Evolutionary conservation across 2,888 invertebrate genomes (phyloP).

Genomic region (Synanthedon tipuliformis): DNA sequence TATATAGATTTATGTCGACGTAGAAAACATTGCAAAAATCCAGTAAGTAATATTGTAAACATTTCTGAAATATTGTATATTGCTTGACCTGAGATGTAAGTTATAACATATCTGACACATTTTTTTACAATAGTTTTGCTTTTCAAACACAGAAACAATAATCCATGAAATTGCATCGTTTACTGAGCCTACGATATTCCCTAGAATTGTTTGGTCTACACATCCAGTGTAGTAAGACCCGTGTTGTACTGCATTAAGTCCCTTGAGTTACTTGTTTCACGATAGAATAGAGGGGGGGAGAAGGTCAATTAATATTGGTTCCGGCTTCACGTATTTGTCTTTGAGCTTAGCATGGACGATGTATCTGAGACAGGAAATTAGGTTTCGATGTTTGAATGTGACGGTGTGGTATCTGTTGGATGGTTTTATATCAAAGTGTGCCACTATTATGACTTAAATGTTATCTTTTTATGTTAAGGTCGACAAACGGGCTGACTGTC

Average conservation of each 20-base stretch:
- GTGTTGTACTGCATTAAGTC: constrained; percentile 3
- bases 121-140: too few species aligned
- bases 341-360: constrained; percentile 46
- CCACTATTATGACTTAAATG: too few species aligned
- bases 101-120: too few species aligned
- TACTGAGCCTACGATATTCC: constrained; percentile 15
- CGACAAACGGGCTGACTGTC: too few species aligned
- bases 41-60: too few species aligned
- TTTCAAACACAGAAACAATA: neutral
- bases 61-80: too few species aligned
- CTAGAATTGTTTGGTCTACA: constrained; percentile 20
- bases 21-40: too few species aligned
- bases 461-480: too few species aligned
- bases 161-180: constrained; percentile 25
- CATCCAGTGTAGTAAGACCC: constrained; percentile 15
- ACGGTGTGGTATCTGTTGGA: constrained; percentile 18
- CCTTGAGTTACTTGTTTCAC: constrained; percentile 6
- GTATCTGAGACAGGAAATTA: constrained; percentile 68
- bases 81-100: too few species aligned
- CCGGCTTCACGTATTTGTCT: constrained; percentile 52
- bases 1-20: too few species aligned
- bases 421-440: neutral
- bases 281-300: constrained; percentile 5
- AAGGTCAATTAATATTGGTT: constrained; percentile 28
- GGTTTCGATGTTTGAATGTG: constrained; percentile 62